Conservation (phyloP, 2,113 vertebrate genomes). For the Phylloscopus whistleri region DNA sequence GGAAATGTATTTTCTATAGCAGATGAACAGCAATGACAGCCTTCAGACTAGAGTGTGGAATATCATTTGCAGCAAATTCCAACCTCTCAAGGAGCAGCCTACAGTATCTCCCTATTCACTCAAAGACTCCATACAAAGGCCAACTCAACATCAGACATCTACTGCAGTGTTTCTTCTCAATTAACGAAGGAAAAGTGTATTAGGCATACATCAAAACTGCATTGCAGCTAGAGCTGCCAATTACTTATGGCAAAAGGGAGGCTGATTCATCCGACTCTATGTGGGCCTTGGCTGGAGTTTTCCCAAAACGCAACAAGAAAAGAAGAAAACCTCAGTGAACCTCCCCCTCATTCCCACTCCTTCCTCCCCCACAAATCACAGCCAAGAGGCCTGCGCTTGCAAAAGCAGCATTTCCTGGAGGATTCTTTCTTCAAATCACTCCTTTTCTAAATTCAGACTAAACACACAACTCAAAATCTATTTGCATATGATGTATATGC, state of each 20-base stretch:
- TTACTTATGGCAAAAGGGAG: conserved; percentile 27
- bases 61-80: neutral
- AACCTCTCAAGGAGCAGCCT: neutral
- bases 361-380: conserved; percentile 3
- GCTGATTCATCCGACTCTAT: conserved; percentile 48
- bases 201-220: conserved; percentile 48
- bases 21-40: neutral
- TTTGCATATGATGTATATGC: neutral
- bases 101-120: neutral
- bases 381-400: neutral
- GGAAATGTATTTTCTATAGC: neutral
- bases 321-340: conserved; percentile 41
- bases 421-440: conserved; percentile 4
- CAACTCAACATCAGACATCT: neutral
- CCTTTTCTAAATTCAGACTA: conserved; percentile 44
- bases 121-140: neutral
- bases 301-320: conserved; percentile 24
- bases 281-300: conserved; percentile 57
- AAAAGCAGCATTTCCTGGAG: conserved; percentile 30
- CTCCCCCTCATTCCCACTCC: conserved; percentile 52
- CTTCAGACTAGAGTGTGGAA: neutral
- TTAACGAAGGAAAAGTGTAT: conserved; percentile 2
- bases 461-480: neutral
- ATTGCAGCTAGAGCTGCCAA: conserved; percentile 61
- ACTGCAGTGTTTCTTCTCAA: conserved; percentile 34